Evolutionary conservation across 2,113 vertebrate species (phyloP).

Genomic region (Vidua macroura): DNA sequence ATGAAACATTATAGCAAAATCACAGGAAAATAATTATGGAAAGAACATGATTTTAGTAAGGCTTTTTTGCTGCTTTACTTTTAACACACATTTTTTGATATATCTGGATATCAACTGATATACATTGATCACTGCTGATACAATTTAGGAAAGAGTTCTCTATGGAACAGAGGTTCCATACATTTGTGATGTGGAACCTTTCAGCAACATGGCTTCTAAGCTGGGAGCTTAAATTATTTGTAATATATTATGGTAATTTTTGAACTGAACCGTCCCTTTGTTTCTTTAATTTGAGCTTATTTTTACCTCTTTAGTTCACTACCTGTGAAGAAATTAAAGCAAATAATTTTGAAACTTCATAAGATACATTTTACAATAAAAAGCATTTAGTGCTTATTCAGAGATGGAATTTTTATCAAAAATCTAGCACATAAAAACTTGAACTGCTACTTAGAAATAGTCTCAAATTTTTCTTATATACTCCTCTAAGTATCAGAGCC

Average conservation of each 20-base stretch:
- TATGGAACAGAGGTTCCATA: neutral
- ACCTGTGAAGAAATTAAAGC: neutral
- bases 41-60: neutral
- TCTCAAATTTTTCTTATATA: neutral
- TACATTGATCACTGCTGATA: neutral
- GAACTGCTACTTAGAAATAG: neutral
- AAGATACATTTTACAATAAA: neutral
- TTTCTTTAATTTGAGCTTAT: neutral
- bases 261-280: neutral
- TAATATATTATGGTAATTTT: neutral
- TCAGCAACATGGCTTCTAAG: neutral
- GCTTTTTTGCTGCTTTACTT: neutral
- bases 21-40: neutral
- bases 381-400: neutral
- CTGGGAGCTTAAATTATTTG: rapidly evolving
- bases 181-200: neutral
- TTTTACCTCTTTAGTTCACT: neutral
- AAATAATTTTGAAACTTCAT: neutral
- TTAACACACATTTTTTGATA: neutral
- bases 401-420: neutral
- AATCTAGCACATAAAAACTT: neutral
- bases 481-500: neutral
- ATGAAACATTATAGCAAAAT: neutral
- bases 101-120: no score
- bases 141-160: neutral